phyloP scores from a whole-genome alignment of 2,797 vertebrate species.

The Pampus argenteus region DNA sequence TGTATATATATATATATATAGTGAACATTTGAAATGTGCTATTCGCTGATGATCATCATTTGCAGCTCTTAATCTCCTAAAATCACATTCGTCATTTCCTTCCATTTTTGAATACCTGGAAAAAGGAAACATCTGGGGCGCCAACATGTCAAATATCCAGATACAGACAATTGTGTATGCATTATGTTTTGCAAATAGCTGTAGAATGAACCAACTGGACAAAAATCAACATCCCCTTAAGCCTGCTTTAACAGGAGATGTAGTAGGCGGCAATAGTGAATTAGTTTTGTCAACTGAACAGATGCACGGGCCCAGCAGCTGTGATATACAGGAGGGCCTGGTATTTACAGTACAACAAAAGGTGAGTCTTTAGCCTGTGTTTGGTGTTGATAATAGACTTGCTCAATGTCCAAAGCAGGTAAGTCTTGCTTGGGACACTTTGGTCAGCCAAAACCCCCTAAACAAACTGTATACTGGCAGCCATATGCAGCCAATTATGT shows the following conservation, averaged over 20 bases:
- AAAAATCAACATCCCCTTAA: neutral
- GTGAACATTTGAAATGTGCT: slow-evolving; percentile 15
- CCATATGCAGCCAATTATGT: neutral
- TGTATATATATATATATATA: no score
- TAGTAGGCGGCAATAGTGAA: neutral
- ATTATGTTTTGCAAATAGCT: neutral
- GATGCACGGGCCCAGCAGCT: slow-evolving; percentile 4
- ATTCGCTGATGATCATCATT: slow-evolving; percentile 6
- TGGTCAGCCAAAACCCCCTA: slow-evolving; percentile 19
- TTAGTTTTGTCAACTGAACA: slow-evolving; percentile 2
- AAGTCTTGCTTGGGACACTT: slow-evolving; percentile 41
- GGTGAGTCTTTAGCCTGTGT: slow-evolving; percentile 30
- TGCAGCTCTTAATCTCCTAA: neutral
- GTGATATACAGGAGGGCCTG: slow-evolving; percentile 7
- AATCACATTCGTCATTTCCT: neutral
- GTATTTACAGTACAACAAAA: slow-evolving; percentile 27
- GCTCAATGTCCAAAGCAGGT: slow-evolving; percentile 46
- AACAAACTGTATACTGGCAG: slow-evolving; percentile 34
- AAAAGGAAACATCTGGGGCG: slow-evolving; percentile 9
- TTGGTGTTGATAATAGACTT: slow-evolving; percentile 33
- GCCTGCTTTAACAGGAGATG: slow-evolving; percentile 1
- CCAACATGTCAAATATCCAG: neutral
- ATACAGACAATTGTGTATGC: neutral
- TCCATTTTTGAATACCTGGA: neutral
- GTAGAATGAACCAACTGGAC: slow-evolving; percentile 4